Conservation (phyloP, 2,888 invertebrate genomes). For the Trilocha varians region DNA sequence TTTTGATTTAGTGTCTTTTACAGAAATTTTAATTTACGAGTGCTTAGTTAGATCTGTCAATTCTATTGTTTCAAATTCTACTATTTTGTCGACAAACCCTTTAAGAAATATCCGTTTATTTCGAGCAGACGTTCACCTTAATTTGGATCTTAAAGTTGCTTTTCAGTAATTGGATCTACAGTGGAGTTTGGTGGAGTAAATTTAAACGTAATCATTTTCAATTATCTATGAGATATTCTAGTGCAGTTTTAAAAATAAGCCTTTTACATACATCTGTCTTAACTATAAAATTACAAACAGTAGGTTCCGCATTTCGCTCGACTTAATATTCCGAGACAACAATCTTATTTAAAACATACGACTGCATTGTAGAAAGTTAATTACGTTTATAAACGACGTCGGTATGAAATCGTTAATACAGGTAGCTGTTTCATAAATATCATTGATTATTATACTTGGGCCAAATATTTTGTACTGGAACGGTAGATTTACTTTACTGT, state of each 20-base stretch:
- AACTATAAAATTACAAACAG: no score
- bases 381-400: neutral
- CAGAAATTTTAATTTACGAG: no score
- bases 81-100: neutral
- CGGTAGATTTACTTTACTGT: no score
- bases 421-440: no score
- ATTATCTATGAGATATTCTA: neutral
- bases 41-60: conserved; percentile 6
- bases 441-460: no score
- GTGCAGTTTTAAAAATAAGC: no score
- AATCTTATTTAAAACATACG: conserved; percentile 12
- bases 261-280: no score
- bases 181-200: conserved; percentile 10
- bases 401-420: neutral
- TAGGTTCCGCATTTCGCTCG: conserved; percentile 10
- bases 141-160: conserved; percentile 16
- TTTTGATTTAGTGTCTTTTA: no score
- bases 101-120: conserved; percentile 12
- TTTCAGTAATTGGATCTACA: conserved; percentile 24
- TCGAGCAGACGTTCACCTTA: conserved; percentile 23
- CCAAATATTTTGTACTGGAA: no score
- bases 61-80: neutral
- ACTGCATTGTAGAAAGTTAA: neutral
- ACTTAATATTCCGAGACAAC: conserved; percentile 15
- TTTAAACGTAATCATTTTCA: neutral